Base-by-base conservation (phyloP, 2,888 invertebrate genomes). In the Tromatobia lineatoria region DNA sequence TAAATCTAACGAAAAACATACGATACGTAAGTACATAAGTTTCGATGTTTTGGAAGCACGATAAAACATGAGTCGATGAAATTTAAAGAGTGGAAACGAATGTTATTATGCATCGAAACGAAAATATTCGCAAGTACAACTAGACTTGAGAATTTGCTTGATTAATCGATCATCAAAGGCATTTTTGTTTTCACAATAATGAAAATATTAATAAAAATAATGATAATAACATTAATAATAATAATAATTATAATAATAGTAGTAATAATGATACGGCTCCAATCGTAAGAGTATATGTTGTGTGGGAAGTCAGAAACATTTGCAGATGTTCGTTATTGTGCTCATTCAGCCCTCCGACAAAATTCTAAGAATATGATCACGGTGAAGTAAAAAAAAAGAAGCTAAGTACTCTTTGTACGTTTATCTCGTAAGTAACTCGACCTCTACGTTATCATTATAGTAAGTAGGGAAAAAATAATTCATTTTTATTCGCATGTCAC, bases 1-100 rank as follows among this genome's bases (percentile, higher is more conserved):
- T 89, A 90, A 87, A 78, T 71, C 88, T 88, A 89, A 90, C 87
- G 89, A 87, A 87, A 89, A 86, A 87, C 77, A 83, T 88, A 89
- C 75, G 87, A 84, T 81, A 87, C 80, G 86, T 90, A 90, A 90
- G 89, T 91, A 91, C 90, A 87, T 85, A 79, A 79, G 54, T 86
- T 81, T 86, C 81, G 83, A 64, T 87, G 85, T 81, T 87, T 89
- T 88, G 87, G 88, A 88, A 90, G 90, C 89, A 88, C 89, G 83
- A 86, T 80, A 81, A 83, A 85, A 77, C 52, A 82, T 52, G 23
- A 79, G 59, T 66, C 76, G 66, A 57, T 75, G 47, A 42, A 38
- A 59, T 47, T 38, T 38, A 76, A 47, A 25, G 50, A 29, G 15
- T 59, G 45, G 70, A 67, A 70, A 69, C 18, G 23, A 70, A 10